phyloP scores from a whole-genome alignment of 2,888 invertebrate genomes.

The Parelbella ahira region DNA sequence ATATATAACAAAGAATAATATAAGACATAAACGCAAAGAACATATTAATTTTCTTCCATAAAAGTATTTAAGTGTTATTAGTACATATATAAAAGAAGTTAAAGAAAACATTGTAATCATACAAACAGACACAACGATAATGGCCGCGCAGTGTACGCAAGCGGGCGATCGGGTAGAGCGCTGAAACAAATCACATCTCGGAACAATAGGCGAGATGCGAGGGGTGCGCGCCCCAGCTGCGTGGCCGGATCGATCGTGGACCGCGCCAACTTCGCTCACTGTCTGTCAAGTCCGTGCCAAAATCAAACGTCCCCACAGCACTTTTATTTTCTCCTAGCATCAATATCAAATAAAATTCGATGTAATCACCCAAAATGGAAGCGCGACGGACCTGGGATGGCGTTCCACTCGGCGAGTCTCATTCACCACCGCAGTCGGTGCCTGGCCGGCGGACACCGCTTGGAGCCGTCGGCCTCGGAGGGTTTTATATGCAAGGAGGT shows the following conservation, averaged over 20 bases:
- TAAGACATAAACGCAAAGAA: too few species aligned
- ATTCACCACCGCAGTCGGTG: constrained; percentile 81
- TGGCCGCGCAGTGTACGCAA: constrained; percentile 20
- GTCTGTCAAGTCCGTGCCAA: constrained; percentile 58
- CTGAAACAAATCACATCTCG: constrained; percentile 50
- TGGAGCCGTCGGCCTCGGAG: constrained; percentile 91
- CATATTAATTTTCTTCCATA: too few species aligned
- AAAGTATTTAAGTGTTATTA: too few species aligned
- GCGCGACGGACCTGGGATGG: constrained; percentile 75
- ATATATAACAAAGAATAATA: too few species aligned
- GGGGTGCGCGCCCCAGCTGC: constrained; percentile 80
- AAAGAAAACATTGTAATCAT: too few species aligned
- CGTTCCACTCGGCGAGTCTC: constrained; percentile 69
- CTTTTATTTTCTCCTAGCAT: too few species aligned
- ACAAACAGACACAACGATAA: too few species aligned
- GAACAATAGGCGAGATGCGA: constrained; percentile 73
- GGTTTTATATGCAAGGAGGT: constrained; percentile 90
- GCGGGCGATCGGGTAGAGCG: constrained; percentile 17
- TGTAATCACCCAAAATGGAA: constrained; percentile 50
- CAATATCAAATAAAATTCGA: constrained; percentile 9
- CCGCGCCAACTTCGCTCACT: constrained; percentile 58
- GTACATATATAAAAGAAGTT: too few species aligned
- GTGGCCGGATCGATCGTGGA: constrained; percentile 74
- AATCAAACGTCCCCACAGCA: constrained; percentile 43
- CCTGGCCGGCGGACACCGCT: constrained; percentile 88